Evolutionary conservation across 2,113 vertebrate species (phyloP).

Genomic region (Perca flavescens): DNA sequence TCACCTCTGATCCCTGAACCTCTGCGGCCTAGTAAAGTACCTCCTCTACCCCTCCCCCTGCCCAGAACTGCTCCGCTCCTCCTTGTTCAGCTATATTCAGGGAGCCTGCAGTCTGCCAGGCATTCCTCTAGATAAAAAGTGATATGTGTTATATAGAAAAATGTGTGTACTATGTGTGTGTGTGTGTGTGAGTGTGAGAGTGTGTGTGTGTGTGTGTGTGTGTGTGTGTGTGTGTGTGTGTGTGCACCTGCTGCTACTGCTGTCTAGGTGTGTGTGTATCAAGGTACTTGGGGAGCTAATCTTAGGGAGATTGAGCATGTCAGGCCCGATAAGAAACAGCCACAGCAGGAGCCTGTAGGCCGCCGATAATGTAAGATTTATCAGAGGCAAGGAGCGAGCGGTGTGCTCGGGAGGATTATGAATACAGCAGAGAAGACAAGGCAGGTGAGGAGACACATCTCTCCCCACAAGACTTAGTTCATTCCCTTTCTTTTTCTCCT

Average conservation of each 20-base stretch:
- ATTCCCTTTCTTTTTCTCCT: conserved; percentile 55
- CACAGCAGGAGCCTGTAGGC: conserved; percentile 80
- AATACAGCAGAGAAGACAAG: conserved; percentile 65
- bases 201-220: neutral
- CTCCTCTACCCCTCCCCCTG: neutral
- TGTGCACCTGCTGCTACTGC: neutral
- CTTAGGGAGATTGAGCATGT: conserved; percentile 82
- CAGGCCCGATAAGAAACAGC: conserved; percentile 79
- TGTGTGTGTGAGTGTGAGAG: neutral
- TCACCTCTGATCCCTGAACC: neutral
- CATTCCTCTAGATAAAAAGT: conserved; percentile 34
- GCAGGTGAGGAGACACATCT: conserved; percentile 63
- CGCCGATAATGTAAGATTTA: conserved; percentile 84
- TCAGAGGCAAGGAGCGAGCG: conserved; percentile 71
- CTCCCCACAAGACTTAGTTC: conserved; percentile 71
- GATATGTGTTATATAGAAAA: conserved; percentile 25
- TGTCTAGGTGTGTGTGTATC: neutral
- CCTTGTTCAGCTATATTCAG: neutral
- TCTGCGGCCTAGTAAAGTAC: neutral
- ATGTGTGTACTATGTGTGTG: neutral
- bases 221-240: neutral
- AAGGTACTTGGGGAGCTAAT: conserved; percentile 78
- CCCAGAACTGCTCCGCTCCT: neutral
- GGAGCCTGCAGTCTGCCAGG: neutral
- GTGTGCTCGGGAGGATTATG: conserved; percentile 54